These are phyloP conservation scores for Acrocyrtus sp. DNA, from an alignment of 2,888 invertebrate genomes.

Conservation along the genomic window DNA sequence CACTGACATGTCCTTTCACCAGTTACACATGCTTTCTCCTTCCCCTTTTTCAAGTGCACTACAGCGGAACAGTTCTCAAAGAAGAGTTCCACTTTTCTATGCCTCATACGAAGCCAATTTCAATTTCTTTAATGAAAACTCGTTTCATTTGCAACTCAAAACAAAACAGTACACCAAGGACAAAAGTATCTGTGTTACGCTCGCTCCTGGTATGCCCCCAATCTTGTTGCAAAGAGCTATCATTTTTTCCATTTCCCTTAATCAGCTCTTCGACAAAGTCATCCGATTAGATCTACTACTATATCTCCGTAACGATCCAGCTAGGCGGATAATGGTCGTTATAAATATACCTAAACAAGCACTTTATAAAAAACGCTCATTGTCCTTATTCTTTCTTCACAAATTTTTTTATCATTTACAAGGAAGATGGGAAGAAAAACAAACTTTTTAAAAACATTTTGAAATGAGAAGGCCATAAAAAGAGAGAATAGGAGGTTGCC, in stretches of 20 bases:
- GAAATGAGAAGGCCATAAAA: conserved; percentile 38
- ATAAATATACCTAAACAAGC: too few relatives aligned
- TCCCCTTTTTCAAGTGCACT: too few relatives aligned
- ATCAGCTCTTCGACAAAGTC: background rate
- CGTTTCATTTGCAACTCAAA: background rate
- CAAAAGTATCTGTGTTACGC: background rate
- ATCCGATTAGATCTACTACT: background rate
- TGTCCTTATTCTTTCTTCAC: background rate
- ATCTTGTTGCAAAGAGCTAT: background rate
- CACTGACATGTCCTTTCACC: too few relatives aligned
- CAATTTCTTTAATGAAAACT: background rate
- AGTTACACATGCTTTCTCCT: too few relatives aligned
- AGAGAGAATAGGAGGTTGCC: conserved; percentile 27
- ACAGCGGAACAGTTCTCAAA: too few relatives aligned
- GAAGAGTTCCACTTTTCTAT: too few relatives aligned
- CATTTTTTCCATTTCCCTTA: too few relatives aligned
- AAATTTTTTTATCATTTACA: background rate
- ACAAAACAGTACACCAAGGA: background rate
- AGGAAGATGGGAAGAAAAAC: background rate
- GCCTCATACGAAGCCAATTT: too few relatives aligned
- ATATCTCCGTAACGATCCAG: background rate
- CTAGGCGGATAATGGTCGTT: too few relatives aligned
- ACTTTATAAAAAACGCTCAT: background rate
- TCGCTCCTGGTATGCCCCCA: background rate
- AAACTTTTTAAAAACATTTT: conserved; percentile 9